Evolutionary conservation across 2,888 invertebrate species (phyloP).

Genomic region (Blera fallax): DNA sequence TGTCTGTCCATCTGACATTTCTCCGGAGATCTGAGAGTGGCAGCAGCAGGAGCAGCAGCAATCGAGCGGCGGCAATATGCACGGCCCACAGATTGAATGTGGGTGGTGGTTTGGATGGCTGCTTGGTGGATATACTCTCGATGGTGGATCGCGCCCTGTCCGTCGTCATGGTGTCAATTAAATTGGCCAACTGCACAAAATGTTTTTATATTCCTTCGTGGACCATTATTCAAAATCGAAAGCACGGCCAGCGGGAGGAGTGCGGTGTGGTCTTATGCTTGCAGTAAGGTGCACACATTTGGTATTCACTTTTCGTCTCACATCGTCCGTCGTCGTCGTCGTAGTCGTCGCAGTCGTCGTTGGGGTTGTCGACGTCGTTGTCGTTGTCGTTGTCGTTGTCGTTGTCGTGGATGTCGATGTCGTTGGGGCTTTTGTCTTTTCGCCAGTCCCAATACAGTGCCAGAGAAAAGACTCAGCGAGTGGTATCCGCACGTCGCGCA

Average conservation of each 20-base stretch:
- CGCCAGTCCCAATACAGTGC: constrained; percentile 40
- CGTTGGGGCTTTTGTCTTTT: constrained; percentile 70
- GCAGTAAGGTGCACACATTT: constrained; percentile 71
- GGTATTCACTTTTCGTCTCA: constrained; percentile 69
- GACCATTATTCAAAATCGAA: constrained; percentile 71
- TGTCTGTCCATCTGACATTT: constrained; percentile 62
- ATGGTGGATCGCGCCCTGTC: constrained; percentile 64
- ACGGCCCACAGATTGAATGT: constrained; percentile 59
- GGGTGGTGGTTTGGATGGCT: constrained; percentile 61
- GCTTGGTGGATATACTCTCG: constrained; percentile 26
- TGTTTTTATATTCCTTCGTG: constrained; percentile 63
- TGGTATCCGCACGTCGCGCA: constrained; percentile 56
- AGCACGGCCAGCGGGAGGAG: constrained; percentile 37
- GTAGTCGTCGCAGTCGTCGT: constrained; percentile 15
- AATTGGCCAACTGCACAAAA: constrained; percentile 72
- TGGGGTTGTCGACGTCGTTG: constrained; percentile 1
- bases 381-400: constrained; percentile 35
- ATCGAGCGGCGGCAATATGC: constrained; percentile 17
- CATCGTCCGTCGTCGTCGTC: constrained; percentile 37
- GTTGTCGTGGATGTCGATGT: constrained; percentile 61
- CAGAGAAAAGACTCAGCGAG: constrained; percentile 12
- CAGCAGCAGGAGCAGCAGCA: constrained; percentile 32
- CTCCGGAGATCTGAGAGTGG: constrained; percentile 60
- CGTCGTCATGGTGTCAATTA: constrained; percentile 71
- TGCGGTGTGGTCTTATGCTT: constrained; percentile 2